A percentile compares a stretch with the other conserved stretches of the same genome.
Conservation (phyloP, 2,113 vertebrate species). For the Bos taurus region ARS-UCD2.0 NC_037335.1:42261501-42262000, state of each 20-base stretch:
- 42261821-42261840: background rate
- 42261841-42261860: background rate
- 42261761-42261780: background rate
- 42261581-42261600: background rate
- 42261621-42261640: background rate
- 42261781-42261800: constrained; percentile 7
- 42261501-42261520: background rate
- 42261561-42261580: background rate
- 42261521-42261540: background rate
- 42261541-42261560: background rate
- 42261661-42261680: background rate
- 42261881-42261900: background rate
- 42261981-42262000: background rate
- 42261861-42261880: background rate
- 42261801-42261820: background rate
- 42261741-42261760: background rate
- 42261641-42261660: background rate
- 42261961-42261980: background rate
- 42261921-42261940: background rate
- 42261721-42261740: background rate
- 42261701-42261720: background rate
- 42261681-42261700: background rate
- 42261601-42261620: background rate
- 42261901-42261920: background rate
- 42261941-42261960: background rate